Base-by-base conservation (phyloP, 2,797 vertebrate genomes). In the Rhynchonycteris naso region DNA sequence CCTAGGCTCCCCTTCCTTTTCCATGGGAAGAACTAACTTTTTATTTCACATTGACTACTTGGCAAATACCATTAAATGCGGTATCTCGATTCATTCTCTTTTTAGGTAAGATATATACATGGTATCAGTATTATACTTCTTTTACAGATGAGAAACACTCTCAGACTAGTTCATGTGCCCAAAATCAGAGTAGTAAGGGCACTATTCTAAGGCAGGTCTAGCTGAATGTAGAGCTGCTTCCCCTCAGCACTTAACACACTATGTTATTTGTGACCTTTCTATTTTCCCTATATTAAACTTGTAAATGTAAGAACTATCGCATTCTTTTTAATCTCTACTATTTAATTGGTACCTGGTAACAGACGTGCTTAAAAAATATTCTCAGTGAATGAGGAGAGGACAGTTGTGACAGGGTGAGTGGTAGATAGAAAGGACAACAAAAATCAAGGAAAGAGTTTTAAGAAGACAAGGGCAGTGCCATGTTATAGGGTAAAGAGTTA, bases 251-350 rank as follows among this genome's bases (percentile, higher is more conserved):
- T 80, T n/a, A 91, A 24, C 13, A 78, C 7, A 71, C 4, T 28
- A 14, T 24, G 65, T 61, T 72, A 68, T 43, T 93, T 72, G 13
- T 72, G 84, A 59, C 69, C 69, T 92, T 95, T 61, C 26, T 90
- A 52, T 88, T 72, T 66, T 87, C 35, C n/a, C 9, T 50, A 69
- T 52, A 84, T 24, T 81, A 30, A 89, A n/a, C 72, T 89, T 89
- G 71, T 92, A 92, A 88, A 89, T 33, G 8, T 80, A 90, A 92
- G 66, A 86, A 82, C 66, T 76, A 85, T 61, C 69, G 30, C 69
- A 56, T 28, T 88, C 35, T 59, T 84, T 84, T 88, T 35, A 75
- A 86, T 71, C 28, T 65, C 69, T 76, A 87, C 7, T 71, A 76
- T 35, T 81, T 76, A 90, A 30, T 82, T 63, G 89, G 75, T 72